Percentiles rank a stretch among this genome's conserved stretches.
These are phyloP conservation scores for Leptinotarsa haldemani DNA, from an alignment of 2,888 invertebrate genomes.

Conservation along the genomic window DNA sequence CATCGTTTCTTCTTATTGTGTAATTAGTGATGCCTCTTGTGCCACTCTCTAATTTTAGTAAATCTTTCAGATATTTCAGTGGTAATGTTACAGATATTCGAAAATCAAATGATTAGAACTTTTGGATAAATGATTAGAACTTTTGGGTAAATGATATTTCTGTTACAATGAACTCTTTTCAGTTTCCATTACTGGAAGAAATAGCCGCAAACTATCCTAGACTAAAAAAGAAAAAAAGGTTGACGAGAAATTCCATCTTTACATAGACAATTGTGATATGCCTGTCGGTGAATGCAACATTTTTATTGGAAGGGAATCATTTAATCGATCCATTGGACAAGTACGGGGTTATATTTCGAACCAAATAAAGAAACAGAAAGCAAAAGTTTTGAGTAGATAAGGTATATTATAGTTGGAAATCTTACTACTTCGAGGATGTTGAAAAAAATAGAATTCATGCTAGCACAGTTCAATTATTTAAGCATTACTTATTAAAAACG, in stretches of 20 bases:
- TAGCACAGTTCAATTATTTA: too few relatives aligned
- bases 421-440: not conserved
- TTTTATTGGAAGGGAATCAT: not conserved
- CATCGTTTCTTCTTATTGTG: too few relatives aligned
- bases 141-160: not conserved
- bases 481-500: too few relatives aligned
- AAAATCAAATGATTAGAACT: not conserved
- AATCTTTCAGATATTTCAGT: conserved; percentile 1
- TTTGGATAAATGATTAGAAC: not conserved
- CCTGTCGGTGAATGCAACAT: not conserved
- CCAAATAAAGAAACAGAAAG: not conserved
- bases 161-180: not conserved
- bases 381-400: not conserved
- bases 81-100: not conserved
- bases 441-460: not conserved
- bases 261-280: not conserved
- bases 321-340: not conserved
- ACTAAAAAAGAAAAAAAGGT: not conserved
- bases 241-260: not conserved
- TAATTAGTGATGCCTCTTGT: not conserved
- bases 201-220: conserved; percentile 1
- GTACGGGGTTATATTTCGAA: not conserved
- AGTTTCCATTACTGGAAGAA: not conserved
- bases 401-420: not conserved
- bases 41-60: not conserved